Evolutionary conservation across 2,113 vertebrate genomes (phyloP), one percentile per base, ranked within the genome.

Genomic region (Hippoglossus stenolepis): DNA sequence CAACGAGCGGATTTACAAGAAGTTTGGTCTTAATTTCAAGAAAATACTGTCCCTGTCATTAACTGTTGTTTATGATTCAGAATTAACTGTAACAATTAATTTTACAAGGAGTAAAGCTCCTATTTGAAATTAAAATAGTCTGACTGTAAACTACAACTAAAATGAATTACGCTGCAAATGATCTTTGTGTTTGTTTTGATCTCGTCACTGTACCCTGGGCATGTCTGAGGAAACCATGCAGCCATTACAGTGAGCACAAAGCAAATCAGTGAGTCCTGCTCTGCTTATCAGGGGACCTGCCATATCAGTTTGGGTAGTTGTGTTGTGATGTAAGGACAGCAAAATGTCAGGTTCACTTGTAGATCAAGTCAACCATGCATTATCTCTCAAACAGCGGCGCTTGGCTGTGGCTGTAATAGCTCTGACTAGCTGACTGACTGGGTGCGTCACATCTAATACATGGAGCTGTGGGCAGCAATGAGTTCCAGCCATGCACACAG

Each of bases 291-390:
- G 86, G 66, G 21, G 81, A 81, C 73, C 87, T 79, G 84, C 87
- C 87, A 81, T 92, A 94, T 94, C 93, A 92, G 90, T 91, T 91
- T 89, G 80, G 90, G 84, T 87, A 90, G 90, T 92, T 87, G 90
- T 87, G 90, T 81, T 85, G 87, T 93, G 90, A 94, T 92, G 93
- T 92, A 92, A 90, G 87, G 87, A 89, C 82, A 80, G 88, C 81
- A 65, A 90, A 91, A 93, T 93, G 93, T 93, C 94, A 93, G 91
- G 91, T 93, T 94, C 93, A 93, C 93, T 93, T 92, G 91, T 93
- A 93, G 93, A 94, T 94, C 93, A 94, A 94, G 93, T 93, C 92
- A 88, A 91, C 92, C 93, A 90, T 91, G 93, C 90, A 92, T 94
- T 94, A 95, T 93, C 90, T 90, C 81, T 79, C 83, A 75, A 90